Conservation (phyloP, 2,888 invertebrate genomes). For the Acleris holmiana region DNA sequence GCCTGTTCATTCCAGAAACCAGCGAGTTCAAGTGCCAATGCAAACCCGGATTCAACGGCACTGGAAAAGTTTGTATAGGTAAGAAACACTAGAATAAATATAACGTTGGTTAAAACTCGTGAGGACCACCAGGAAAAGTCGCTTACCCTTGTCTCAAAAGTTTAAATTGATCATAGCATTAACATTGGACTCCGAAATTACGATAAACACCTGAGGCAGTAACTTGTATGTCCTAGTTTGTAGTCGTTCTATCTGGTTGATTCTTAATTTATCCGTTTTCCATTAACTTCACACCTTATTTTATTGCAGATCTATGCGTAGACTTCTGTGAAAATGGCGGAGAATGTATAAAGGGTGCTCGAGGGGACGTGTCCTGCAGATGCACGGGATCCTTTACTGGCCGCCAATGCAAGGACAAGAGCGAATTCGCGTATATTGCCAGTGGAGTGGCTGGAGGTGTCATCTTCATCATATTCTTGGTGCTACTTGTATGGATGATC, state of each 20-base stretch:
- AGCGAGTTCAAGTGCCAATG: conserved; percentile 96
- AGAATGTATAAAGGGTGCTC: conserved; percentile 91
- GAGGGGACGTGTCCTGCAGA: conserved; percentile 93
- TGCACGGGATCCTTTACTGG: conserved; percentile 97
- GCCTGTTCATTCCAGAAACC: conserved; percentile 92
- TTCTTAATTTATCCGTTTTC: background rate
- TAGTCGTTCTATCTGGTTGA: no score
- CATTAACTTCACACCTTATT: conserved; percentile 15
- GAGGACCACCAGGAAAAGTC: background rate
- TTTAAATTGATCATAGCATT: background rate
- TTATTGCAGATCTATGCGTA: conserved; percentile 89
- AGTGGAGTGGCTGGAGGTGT: conserved; percentile 98
- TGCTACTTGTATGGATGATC: conserved; percentile 98
- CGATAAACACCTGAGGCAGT: conserved; percentile 6
- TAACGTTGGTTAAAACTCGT: background rate
- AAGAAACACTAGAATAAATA: conserved; percentile 42
- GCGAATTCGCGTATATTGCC: conserved; percentile 97
- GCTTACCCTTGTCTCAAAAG: no score
- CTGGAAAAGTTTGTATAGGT: conserved; percentile 91
- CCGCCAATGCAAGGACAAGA: conserved; percentile 94
- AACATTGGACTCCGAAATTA: background rate
- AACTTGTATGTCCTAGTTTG: background rate
- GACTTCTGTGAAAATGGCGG: conserved; percentile 96
- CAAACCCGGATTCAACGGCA: conserved; percentile 96
- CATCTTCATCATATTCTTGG: conserved; percentile 95